Conservation (phyloP, 2,888 invertebrate species). For the Aelia acuminata region DNA sequence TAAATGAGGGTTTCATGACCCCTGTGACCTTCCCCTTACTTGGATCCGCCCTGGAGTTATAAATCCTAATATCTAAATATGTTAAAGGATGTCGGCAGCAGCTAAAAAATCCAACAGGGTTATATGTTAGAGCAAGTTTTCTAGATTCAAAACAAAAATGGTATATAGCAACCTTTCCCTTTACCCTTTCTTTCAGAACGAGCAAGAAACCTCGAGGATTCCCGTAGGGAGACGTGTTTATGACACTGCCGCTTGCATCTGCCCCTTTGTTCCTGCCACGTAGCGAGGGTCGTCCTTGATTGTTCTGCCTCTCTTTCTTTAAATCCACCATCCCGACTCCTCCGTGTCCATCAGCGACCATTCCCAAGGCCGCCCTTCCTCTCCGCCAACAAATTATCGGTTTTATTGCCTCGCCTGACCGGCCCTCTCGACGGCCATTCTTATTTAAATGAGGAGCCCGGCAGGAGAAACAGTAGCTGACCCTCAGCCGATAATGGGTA, state of each 20-base stretch:
- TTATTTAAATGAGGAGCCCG: not conserved
- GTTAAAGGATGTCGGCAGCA: too few species aligned
- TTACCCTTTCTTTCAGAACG: not conserved
- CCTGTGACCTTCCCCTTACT: too few species aligned
- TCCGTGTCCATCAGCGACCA: not conserved
- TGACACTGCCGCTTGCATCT: not conserved
- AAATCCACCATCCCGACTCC: not conserved
- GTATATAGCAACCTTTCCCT: too few species aligned
- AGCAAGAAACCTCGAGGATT: not conserved
- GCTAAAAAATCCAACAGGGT: too few species aligned
- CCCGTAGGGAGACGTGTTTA: not conserved
- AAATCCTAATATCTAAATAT: too few species aligned
- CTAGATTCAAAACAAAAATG: too few species aligned
- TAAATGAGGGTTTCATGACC: too few species aligned
- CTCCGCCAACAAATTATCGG: conserved; percentile 15
- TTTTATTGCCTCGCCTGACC: conserved; percentile 41
- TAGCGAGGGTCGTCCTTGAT: not conserved
- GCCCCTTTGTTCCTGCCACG: not conserved
- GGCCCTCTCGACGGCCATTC: not conserved
- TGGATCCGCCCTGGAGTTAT: too few species aligned
- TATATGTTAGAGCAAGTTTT: too few species aligned
- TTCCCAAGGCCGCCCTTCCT: not conserved
- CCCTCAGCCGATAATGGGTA: conserved; percentile 9
- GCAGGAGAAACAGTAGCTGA: not conserved
- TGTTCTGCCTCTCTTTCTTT: too few species aligned